Evolutionary conservation across 2,888 invertebrate genomes (phyloP), one percentile per base, ranked within the genome.

Genomic region (Diogma glabrata): DNA sequence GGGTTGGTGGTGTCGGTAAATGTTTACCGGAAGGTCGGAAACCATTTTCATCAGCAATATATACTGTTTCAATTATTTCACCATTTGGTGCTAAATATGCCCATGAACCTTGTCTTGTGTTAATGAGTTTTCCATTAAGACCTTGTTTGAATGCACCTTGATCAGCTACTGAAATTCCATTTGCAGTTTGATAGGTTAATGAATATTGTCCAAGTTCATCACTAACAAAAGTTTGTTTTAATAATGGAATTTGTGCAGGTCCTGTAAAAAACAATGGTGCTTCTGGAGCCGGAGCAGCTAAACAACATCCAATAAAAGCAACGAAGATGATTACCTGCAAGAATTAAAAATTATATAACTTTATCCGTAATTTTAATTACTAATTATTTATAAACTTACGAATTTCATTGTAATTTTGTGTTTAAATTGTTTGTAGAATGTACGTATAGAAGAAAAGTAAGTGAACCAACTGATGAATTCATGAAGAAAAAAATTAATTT

Each of bases 201-300:
- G 56, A 36, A 47, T 51, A 56, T 52, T 56, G 56, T 14, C 56
- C 56, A 16, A 17, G n/a, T 4, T 53, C 54, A 43, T 56, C 56
- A 12, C 48, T 51, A 40, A 52, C 28, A 22, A 43, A 14, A 14
- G 23, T 38, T 6, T 48, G 16, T 33, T 20, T 19, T 19, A 38
- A 24, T 14, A 30, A 38, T 22, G n/a, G 28, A 14, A 33, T n/a
- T n/a, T n/a, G 20, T 16, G 36, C 16, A n/a, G 38, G 20, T 20
- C 19, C 17, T n/a, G 14, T 4, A 17, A n/a, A 16, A 48, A 10
- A 12, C 3, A 28, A 23, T 8, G 48, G 48, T 14, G 20, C 48
- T 19, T 51, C 48, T 30, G 48, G 48, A 16, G 16, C 20, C 4
- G 51, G 51, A 20, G 26, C 30, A 3, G 50, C 38, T 12, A 46